Evolutionary conservation across 2,797 vertebrate species (phyloP).

Genomic region (Anas acuta): DNA sequence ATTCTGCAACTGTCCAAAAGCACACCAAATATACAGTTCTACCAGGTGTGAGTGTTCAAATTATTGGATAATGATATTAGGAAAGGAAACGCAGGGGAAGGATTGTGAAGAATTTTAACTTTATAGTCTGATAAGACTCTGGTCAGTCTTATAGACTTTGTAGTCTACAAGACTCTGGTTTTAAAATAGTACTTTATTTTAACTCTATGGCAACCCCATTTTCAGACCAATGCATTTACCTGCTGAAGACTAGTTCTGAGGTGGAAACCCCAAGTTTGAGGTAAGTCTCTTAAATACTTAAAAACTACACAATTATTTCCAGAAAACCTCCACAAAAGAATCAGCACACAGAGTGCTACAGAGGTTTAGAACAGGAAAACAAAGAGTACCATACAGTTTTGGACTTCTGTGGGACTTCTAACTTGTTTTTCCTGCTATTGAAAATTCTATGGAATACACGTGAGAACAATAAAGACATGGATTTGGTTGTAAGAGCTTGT

Average conservation of each 20-base stretch:
- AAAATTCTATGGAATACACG: neutral
- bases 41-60: neutral
- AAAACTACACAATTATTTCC: neutral
- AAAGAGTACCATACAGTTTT: neutral
- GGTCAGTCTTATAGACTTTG: no score
- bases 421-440: neutral
- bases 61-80: neutral
- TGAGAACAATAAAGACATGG: rapidly evolving
- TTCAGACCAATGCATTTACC: neutral
- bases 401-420: neutral
- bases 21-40: neutral
- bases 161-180: neutral
- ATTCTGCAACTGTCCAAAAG: neutral
- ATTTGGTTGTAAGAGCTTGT: neutral
- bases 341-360: neutral
- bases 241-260: neutral
- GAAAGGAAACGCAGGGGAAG: neutral
- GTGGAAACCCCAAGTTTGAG: neutral
- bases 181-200: neutral
- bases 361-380: neutral
- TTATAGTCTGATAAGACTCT: neutral
- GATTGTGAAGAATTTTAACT: neutral
- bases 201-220: neutral
- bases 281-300: neutral
- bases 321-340: neutral